Percentiles rank a stretch among this genome's conserved stretches.
Evolutionary conservation across 2,797 vertebrate genomes (phyloP).

Genomic region (Artibeus jamaicensis): DNA sequence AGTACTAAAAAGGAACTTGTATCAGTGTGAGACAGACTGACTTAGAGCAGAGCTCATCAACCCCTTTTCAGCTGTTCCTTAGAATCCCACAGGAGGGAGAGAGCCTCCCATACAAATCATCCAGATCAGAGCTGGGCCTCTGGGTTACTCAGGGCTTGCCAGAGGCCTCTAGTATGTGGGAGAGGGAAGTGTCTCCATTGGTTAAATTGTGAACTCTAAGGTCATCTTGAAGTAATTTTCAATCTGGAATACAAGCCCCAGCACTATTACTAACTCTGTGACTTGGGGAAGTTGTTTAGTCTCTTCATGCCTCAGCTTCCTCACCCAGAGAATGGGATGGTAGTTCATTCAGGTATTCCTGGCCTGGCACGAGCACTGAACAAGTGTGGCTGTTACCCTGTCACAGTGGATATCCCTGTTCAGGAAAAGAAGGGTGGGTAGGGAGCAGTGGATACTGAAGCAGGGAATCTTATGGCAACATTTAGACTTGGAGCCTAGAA

Average conservation of each 20-base stretch:
- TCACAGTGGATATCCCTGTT: not conserved
- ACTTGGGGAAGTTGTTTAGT: not conserved
- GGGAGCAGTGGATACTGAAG: not conserved
- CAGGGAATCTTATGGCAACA: not conserved
- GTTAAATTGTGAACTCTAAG: not conserved
- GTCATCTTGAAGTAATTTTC: not conserved
- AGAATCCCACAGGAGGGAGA: not conserved
- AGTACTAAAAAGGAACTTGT: not conserved
- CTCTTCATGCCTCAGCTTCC: conserved; percentile 36
- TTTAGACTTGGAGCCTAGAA: not conserved
- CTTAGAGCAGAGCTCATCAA: not conserved
- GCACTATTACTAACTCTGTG: not conserved
- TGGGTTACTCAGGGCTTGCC: not conserved
- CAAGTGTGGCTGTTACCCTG: accelerated
- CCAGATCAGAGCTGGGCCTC: not conserved
- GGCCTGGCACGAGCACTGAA: not conserved
- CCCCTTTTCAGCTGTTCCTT: not conserved
- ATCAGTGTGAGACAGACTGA: not conserved
- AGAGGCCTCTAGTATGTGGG: not conserved
- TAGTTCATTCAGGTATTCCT: not conserved
- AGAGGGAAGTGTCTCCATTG: accelerated
- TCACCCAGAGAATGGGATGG: not conserved
- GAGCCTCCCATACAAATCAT: not conserved
- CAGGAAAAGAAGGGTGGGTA: not conserved
- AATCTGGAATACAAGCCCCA: not conserved